Evolutionary conservation across 2,797 vertebrate species (phyloP).

Genomic region (Babyrousa celebensis): DNA sequence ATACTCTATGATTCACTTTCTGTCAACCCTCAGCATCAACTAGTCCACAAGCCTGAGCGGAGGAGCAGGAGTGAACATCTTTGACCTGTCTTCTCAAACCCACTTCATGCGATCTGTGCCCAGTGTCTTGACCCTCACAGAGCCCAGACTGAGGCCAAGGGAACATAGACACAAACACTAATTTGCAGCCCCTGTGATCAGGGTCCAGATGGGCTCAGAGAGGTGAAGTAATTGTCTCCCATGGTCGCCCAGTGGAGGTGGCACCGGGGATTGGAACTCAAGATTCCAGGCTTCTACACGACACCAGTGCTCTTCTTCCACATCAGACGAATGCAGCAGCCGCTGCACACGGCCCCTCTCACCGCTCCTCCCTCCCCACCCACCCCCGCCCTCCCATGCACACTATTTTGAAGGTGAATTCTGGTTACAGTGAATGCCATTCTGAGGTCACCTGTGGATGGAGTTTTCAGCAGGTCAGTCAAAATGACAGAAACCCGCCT

Average conservation of each 20-base stretch:
- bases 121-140: accelerated
- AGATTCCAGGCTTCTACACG: neutral
- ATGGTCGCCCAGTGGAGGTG: neutral
- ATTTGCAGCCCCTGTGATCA: neutral
- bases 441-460: neutral
- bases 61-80: neutral
- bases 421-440: neutral
- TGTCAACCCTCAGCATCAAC: neutral
- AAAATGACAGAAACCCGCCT: neutral
- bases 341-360: neutral
- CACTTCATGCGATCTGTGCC: neutral
- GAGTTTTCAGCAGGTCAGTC: neutral
- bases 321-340: neutral
- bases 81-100: neutral
- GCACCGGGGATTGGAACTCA: too few species aligned
- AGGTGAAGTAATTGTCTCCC: neutral
- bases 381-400: accelerated
- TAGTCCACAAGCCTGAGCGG: neutral
- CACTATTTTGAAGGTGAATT: conserved; percentile 49
- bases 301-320: neutral
- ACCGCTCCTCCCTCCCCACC: neutral
- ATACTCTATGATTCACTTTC: neutral
- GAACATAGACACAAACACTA: neutral
- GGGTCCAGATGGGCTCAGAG: neutral
- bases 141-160: neutral